Evolutionary conservation across 2,113 vertebrate genomes (phyloP), one percentile per base, ranked within the genome.

Genomic region (Sapayoa aenigma): DNA sequence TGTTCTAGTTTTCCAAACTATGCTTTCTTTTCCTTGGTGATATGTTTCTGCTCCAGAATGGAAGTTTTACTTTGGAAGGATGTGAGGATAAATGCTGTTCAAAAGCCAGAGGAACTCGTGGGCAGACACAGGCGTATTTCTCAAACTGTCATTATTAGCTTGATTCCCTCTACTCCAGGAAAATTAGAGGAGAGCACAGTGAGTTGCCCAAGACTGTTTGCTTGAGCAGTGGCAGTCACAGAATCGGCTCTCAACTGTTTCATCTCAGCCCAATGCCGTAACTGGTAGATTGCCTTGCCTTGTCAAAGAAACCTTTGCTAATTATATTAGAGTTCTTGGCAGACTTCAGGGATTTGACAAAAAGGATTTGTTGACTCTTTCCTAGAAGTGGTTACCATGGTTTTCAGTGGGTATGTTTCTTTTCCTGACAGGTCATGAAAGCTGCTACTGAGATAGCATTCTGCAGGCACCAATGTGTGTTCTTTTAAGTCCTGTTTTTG

Each of bases 341-440:
- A 86, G 83, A 50, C 80, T 92, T 93, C 55, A 86, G 27, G 65
- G 50, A 31, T 83, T 93, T 82, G 87, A 91, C 69, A 83, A 41
- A 65, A 72, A 91, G 71, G 66, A 71, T 92, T 95, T 94, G 79
- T 95, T 95, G 72, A 90, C 44, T 90, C 21, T 90, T 77, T 77
- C 55, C 75, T 92, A 86, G 50, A 89, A 96, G 73, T 74, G 53
- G 56, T 94, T 97, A 67, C 80, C 33, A 50, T 84, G 47, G 69
- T 30, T 94, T 93, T 95, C 14, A 42, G 59, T 67, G 46, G 47
- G 55, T 84, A 90, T 74, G 47, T 77, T 90, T 77, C 83, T 91
- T 75, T 84, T 55, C 52, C 86, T 84, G 86, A 67, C 6, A 3
- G 79, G 62, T 88, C 72, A 55, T 59, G 76, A 86, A 93, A 87